A percentile compares a stretch with the other conserved stretches of the same genome.
phyloP scores from a whole-genome alignment of 2,888 invertebrate genomes.

The Sinotaia quadrata region DNA sequence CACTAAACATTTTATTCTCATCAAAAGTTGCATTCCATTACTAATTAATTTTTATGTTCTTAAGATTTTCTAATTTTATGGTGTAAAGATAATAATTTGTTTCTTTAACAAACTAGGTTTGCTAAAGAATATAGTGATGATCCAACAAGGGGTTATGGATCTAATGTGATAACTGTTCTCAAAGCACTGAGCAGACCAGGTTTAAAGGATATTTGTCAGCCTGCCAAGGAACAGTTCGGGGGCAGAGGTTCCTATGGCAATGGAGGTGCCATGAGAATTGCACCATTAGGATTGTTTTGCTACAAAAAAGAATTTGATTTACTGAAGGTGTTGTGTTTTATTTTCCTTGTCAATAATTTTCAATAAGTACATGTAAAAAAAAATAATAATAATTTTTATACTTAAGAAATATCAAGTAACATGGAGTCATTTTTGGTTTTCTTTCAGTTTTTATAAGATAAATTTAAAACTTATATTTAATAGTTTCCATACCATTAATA shows the following conservation, averaged over 20 bases:
- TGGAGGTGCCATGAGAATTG: constrained; percentile 83
- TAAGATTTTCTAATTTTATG: background rate
- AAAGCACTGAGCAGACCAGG: constrained; percentile 66
- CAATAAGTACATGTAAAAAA: background rate
- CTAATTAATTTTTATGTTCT: background rate
- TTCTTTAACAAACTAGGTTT: constrained; percentile 73
- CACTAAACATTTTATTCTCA: too few relatives aligned
- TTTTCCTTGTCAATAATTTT: background rate
- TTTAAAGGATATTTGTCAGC: constrained; percentile 76
- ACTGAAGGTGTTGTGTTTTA: constrained; percentile 44
- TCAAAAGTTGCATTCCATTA: background rate
- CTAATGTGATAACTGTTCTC: constrained; percentile 73
- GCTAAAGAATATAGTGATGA: constrained; percentile 78
- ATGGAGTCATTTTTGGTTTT: too few relatives aligned
- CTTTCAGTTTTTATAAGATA: too few relatives aligned
- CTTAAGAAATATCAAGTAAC: too few relatives aligned
- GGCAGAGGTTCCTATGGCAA: constrained; percentile 84
- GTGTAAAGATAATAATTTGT: background rate
- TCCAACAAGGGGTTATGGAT: constrained; percentile 80
- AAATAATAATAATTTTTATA: background rate
- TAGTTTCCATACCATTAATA: too few relatives aligned
- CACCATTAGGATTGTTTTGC: constrained; percentile 79
- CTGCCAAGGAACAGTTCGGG: constrained; percentile 79
- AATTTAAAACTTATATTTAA: too few relatives aligned
- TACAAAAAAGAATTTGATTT: constrained; percentile 44